Base-by-base conservation (phyloP, 2,797 vertebrate species). In the Lithobates pipiens region DNA sequence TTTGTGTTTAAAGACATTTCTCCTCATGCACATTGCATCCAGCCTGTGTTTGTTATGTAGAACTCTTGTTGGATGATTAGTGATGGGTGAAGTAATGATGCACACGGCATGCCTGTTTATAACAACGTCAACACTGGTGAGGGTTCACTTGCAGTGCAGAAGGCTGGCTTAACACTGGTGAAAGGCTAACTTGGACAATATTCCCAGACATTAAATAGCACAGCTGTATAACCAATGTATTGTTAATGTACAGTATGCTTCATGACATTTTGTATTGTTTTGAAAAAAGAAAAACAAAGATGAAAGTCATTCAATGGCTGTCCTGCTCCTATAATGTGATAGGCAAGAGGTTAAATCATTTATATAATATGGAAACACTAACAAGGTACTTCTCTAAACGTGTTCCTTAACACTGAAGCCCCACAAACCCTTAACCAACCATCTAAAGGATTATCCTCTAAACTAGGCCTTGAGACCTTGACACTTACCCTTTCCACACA, bases 131-230 rank as follows among this genome's bases (percentile, higher is more conserved):
- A 81, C 0, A 80, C 78, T 57, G 84, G 77, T 15, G 57, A 50
- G 73, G 89, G 90, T 77, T 88, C 76, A 88, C 13, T 57, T 78
- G 65, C 68, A 72, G 84, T 85, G 85, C 83, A 78, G 82, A 86
- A 61, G 42, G 69, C n/a, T 73, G 70, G 21, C 70, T 73, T 76
- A 77, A 63, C 39, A 78, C 70, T 74, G 76, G 0, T 0, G 0
- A 0, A 61, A 87, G 70, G 81, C 86, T 68, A 73, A 76, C 11
- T 5, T 46, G 29, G 50, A 76, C 21, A 18, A 69, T 69, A 50
- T 23, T 61, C 21, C 10, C 63, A 54, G 39, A 54, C 21, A 70
- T 54, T 83, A 89, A 88, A 88, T 82, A 81, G 82, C 44, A 46
- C 73, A 89, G 80, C 82, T 86, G 82, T 83, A 86, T 70, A 46